Conservation (phyloP, 2,888 invertebrate genomes). For the Stenolophus ochropezus region DNA sequence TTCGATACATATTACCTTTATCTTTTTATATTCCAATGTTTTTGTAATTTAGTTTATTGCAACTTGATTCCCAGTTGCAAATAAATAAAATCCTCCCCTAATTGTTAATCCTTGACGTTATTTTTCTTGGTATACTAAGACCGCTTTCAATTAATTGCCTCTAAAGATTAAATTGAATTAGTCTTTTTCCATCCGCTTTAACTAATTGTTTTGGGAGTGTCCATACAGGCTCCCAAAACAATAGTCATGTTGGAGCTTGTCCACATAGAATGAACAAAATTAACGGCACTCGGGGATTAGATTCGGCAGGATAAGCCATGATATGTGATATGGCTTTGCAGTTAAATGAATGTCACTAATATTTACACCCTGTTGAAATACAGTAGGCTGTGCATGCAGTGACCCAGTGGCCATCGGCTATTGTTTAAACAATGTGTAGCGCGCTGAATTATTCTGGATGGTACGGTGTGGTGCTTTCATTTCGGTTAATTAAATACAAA, state of each 20-base stretch:
- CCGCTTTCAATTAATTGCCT: not conserved
- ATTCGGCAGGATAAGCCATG: not conserved
- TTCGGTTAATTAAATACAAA: not conserved
- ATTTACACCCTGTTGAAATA: constrained; percentile 7
- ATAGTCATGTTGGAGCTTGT: not conserved
- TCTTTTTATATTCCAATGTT: too few relatives aligned
- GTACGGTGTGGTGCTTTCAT: not conserved
- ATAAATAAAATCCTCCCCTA: not conserved
- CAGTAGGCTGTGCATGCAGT: not conserved
- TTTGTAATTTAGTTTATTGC: not conserved
- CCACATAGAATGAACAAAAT: not conserved
- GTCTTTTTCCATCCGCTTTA: not conserved
- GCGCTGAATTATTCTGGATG: not conserved
- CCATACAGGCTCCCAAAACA: not conserved
- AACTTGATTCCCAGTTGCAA: not conserved
- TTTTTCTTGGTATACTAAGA: not conserved
- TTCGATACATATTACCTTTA: too few relatives aligned
- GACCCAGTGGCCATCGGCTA: not conserved
- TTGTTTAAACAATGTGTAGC: not conserved
- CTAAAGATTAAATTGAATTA: not conserved
- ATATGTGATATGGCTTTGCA: constrained; percentile 24
- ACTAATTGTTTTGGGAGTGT: not conserved
- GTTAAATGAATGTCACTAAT: constrained; percentile 10
- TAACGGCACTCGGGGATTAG: not conserved
- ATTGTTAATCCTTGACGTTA: not conserved